Conservation (phyloP, 2,888 invertebrate genomes). For the Caenorhabditis imperialis region DNA sequence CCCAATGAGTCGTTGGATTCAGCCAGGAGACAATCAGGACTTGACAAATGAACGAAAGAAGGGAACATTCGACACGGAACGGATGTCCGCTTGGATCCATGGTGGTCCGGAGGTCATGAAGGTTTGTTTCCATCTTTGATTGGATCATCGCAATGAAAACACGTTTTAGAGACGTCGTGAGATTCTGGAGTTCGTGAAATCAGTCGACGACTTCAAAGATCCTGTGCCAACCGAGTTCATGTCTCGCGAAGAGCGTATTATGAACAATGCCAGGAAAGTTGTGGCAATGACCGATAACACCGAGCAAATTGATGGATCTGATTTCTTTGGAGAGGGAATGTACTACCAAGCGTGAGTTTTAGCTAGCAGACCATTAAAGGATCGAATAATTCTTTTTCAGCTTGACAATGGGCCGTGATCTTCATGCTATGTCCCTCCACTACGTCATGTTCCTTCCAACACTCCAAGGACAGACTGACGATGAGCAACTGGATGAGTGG, state of each 20-base stretch:
- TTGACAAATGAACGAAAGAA: conserved; percentile 66
- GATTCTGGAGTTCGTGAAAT: conserved; percentile 74
- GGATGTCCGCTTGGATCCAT: conserved; percentile 69
- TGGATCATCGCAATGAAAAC: neutral
- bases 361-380: neutral
- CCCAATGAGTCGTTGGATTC: conserved; percentile 60
- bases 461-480: conserved; percentile 87
- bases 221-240: conserved; percentile 76
- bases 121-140: conserved; percentile 15
- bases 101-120: conserved; percentile 67
- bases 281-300: conserved; percentile 73
- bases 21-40: conserved; percentile 72
- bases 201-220: conserved; percentile 76
- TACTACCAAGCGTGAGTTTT: conserved; percentile 68
- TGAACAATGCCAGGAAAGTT: conserved; percentile 77
- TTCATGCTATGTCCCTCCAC: conserved; percentile 85
- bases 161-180: conserved; percentile 66
- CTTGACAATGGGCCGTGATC: conserved; percentile 72
- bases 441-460: conserved; percentile 95
- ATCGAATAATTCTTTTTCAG: conserved; percentile 52
- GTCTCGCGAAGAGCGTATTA: conserved; percentile 78
- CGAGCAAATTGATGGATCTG: conserved; percentile 73
- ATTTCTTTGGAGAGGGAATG: conserved; percentile 77
- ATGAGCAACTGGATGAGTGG: conserved; percentile 92
- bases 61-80: conserved; percentile 60